Conservation (phyloP, 2,888 invertebrate species). For the Andricus quercusramuli region DNA sequence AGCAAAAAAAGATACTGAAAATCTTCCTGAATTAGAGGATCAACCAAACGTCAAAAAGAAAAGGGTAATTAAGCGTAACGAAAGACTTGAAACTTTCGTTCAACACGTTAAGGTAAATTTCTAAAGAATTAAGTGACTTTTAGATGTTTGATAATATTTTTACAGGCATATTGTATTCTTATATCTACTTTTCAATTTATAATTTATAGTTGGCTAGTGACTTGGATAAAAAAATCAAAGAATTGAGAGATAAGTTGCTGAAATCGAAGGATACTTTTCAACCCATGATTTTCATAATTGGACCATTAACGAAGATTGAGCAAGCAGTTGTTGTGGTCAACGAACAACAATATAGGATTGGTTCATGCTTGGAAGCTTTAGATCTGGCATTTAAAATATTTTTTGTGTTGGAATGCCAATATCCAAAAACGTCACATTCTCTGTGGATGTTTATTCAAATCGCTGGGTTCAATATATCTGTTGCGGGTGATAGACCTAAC, state of each 20-base stretch:
- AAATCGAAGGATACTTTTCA: constrained; percentile 33
- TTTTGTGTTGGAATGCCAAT: no score
- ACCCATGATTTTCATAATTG: constrained; percentile 11
- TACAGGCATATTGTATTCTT: neutral
- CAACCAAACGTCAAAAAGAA: neutral
- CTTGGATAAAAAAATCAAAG: neutral
- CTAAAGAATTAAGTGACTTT: no score
- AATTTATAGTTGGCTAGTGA: neutral
- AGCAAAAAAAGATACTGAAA: no score
- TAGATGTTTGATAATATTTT: neutral
- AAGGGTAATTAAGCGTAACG: neutral
- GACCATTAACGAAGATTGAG: constrained; percentile 19
- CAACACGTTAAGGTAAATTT: constrained; percentile 1
- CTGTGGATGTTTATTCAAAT: no score
- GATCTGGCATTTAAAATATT: no score
- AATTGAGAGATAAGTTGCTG: neutral
- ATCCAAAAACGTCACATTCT: no score
- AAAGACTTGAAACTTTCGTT: constrained; percentile 10
- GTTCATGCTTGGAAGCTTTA: no score
- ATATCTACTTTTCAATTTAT: neutral
- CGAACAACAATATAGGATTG: no score
- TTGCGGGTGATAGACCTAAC: no score
- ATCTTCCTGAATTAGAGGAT: no score
- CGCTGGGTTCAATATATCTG: no score
- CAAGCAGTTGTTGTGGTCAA: constrained; percentile 4